These are phyloP conservation scores for Leucosticte australis DNA, from an alignment of 2,113 vertebrate species.

Conservation along the genomic window DNA sequence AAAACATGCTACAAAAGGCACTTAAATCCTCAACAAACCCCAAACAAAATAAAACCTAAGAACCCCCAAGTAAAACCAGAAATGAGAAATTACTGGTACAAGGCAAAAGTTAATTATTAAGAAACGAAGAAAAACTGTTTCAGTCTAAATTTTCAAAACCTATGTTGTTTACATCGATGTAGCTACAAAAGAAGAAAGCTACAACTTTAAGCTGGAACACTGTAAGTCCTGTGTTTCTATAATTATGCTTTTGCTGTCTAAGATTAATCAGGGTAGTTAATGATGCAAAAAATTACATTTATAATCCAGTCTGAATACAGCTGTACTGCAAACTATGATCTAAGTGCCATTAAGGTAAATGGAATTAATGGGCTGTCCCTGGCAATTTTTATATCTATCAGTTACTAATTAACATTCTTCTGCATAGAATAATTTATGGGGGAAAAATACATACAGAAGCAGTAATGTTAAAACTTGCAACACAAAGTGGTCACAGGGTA, in stretches of 20 bases:
- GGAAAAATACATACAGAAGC: conserved; percentile 41
- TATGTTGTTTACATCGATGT: background rate
- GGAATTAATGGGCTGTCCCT: conserved; percentile 95
- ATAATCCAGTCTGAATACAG: conserved; percentile 82
- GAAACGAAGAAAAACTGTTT: background rate
- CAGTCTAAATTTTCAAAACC: background rate
- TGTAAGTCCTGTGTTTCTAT: conserved; percentile 51
- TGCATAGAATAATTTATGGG: conserved; percentile 74
- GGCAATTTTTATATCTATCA: conserved; percentile 86
- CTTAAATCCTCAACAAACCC: background rate
- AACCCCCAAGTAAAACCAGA: background rate
- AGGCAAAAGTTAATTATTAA: background rate
- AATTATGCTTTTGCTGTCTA: conserved; percentile 77
- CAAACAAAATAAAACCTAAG: background rate
- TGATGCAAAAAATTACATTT: conserved; percentile 83
- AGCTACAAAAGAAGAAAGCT: conserved; percentile 14
- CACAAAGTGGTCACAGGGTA: background rate
- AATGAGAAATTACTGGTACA: conserved; percentile 11
- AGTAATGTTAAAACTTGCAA: conserved; percentile 41
- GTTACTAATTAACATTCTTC: conserved; percentile 87
- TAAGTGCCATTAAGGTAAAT: conserved; percentile 87
- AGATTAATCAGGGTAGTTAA: conserved; percentile 79
- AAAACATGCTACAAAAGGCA: background rate
- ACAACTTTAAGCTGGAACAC: conserved; percentile 36
- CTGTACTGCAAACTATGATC: conserved; percentile 80